Evolutionary conservation across 2,888 invertebrate species (phyloP), one percentile per base, ranked within the genome.

Genomic region (Lottia gigantea): DNA sequence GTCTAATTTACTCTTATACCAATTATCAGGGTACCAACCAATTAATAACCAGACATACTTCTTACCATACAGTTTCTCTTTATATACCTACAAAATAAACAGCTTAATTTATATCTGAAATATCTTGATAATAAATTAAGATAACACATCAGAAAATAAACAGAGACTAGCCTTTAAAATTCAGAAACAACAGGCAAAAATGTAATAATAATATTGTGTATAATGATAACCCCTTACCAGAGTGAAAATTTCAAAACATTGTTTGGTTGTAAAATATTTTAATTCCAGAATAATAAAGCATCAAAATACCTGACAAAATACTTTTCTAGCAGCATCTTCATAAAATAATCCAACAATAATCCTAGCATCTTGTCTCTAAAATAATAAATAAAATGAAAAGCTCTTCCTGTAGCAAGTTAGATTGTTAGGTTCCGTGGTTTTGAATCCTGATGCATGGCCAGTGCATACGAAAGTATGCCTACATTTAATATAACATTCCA

Each of bases 31-130:
- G 89, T 99, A 99, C 89, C 88, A 88, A 92, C 97, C 99, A 83
- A 99, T 98, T 89, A 99, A 97, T 89, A 98, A 97, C 99, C 99
- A 99, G 40, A 99, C 98, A 90, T 98, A 95, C 61, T 95, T 94
- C 82, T 95, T 94, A 19, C 98, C 99, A 87, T 95, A 98, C 26
- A 99, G 91, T 74, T 94, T 93, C 86, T 97, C 95, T 85, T 95
- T 96, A 90, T 95, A 97, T 82, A 89, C 90, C 90, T 90, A 68
- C 8, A 72, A n/a, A n/a, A n/a, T n/a, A n/a, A n/a, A n/a, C n/a
- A n/a, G n/a, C n/a, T n/a, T n/a, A n/a, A n/a, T n/a, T n/a, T n/a
- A n/a, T n/a, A n/a, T n/a, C n/a, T n/a, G n/a, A n/a, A n/a, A n/a
- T n/a, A n/a, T n/a, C n/a, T n/a, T n/a, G n/a, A n/a, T n/a, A n/a